Base-by-base conservation (phyloP, 2,797 vertebrate species). In the Liparis tanakae region DNA sequence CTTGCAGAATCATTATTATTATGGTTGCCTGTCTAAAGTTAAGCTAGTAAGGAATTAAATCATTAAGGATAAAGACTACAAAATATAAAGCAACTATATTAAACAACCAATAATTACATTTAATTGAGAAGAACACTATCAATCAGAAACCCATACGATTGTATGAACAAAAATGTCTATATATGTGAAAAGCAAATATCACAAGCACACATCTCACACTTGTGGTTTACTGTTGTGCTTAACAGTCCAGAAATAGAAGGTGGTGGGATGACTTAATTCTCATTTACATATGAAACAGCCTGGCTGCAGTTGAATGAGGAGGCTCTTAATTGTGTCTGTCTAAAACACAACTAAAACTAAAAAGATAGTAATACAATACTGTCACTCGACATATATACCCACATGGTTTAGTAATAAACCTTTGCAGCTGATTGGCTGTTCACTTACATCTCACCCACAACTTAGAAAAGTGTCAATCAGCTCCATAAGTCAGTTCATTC, bases 271-370 rank as follows among this genome's bases (percentile, higher is more conserved):
- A 82, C 66, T 85, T 82, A 50, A 75, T 69, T 78, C 59, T 83
- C 72, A 84, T 86, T 85, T 82, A 58, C 77, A 86, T 81, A 83
- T 82, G 74, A 87, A 85, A 81, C 41, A 46, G 61, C 61, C 53
- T 58, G 44, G 48, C 73, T 68, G 44, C 65, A 77, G 75, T 36
- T 67, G 70, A 82, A 74, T 69, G 46, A 78, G 50, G 60, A 74
- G 53, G 58, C 61, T 61, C 57, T 58, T 85, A 81, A 87, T 74
- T 84, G 44, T 18, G 50, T 81, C 62, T 78, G n/a, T 60, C 70
- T 82, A 68, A 83, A 85, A 74, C 53, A 61, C n/a, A 65, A 66
- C 20, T 67, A 46, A 57, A 48, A 43, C 41, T 9, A 65, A 18
- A 67, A 48, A 37, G 34, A 72, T 12, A 50, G 10, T n/a, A 54